Conservation (phyloP, 2,797 vertebrate genomes). For the Chaetophractus vellerosus region DNA sequence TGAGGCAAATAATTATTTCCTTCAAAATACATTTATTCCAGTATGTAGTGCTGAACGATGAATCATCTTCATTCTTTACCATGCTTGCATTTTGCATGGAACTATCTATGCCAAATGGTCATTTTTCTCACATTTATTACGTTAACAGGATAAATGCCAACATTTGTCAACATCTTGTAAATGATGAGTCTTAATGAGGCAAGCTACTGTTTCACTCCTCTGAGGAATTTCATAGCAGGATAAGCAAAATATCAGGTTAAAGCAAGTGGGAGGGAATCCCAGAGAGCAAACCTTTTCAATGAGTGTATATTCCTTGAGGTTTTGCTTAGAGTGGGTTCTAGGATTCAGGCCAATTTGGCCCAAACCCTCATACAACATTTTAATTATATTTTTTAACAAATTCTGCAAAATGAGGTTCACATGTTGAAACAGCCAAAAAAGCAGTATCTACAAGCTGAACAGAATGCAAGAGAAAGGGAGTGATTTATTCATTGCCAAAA, state of each 20-base stretch:
- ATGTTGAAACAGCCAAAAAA: slow-evolving; percentile 85
- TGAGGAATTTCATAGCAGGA: slow-evolving; percentile 90
- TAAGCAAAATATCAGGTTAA: slow-evolving; percentile 91
- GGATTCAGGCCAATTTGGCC: slow-evolving; percentile 90
- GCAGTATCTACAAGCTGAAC: slow-evolving; percentile 72
- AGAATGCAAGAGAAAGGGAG: slow-evolving; percentile 65
- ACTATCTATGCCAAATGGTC: slow-evolving; percentile 91
- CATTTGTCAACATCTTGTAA: slow-evolving; percentile 93
- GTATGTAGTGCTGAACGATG: slow-evolving; percentile 71
- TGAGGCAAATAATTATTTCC: slow-evolving; percentile 68
- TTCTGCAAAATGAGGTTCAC: slow-evolving; percentile 87
- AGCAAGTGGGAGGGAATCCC: slow-evolving; percentile 89
- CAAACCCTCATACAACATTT: slow-evolving; percentile 87
- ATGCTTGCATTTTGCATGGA: slow-evolving; percentile 80
- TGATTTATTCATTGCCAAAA: slow-evolving; percentile 70
- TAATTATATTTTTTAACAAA: slow-evolving; percentile 91
- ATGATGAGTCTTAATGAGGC: slow-evolving; percentile 92
- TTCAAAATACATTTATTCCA: slow-evolving; percentile 74
- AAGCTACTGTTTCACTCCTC: slow-evolving; percentile 91
- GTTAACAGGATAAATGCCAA: slow-evolving; percentile 92
- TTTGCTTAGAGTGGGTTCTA: slow-evolving; percentile 89
- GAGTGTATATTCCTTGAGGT: slow-evolving; percentile 89
- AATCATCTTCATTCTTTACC: slow-evolving; percentile 67
- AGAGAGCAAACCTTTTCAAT: slow-evolving; percentile 85
- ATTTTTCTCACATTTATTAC: slow-evolving; percentile 92